Conservation (phyloP, 1,140 invertebrate species). For the Sinella curviseta region DNA sequence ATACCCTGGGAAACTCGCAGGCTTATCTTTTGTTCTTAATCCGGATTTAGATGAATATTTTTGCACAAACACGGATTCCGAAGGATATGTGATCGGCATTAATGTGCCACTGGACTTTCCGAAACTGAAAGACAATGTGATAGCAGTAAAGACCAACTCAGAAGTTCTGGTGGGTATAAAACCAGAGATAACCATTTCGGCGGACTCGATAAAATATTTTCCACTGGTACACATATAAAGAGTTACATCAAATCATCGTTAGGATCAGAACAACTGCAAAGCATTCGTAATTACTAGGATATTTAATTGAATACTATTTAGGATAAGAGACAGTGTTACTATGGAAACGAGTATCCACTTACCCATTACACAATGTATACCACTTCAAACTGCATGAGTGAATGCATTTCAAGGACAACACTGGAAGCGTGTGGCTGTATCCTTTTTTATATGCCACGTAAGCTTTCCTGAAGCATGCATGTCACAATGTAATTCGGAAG, state of each 20-base stretch:
- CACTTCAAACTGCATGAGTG: background rate
- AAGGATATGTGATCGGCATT: background rate
- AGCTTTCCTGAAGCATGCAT: too few species aligned
- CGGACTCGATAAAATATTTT: conserved; percentile 6
- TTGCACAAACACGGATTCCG: background rate
- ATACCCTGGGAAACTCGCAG: background rate
- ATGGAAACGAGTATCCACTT: background rate
- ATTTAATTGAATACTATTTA: background rate
- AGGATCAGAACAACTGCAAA: too few species aligned
- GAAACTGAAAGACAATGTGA: conserved; percentile 38
- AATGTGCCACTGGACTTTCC: conserved; percentile 4
- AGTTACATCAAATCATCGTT: background rate
- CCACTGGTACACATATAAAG: background rate
- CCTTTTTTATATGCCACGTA: background rate
- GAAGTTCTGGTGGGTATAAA: conserved; percentile 39
- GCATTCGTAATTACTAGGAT: too few species aligned
- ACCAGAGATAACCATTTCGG: conserved; percentile 44
- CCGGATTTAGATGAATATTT: conserved; percentile 42
- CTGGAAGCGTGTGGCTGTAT: background rate
- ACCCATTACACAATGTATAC: background rate
- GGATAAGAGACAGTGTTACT: conserved; percentile 3
- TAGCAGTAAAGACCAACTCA: conserved; percentile 31
- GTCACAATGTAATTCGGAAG: background rate
- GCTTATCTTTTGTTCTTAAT: conserved; percentile 51
- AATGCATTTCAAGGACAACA: background rate